Evolutionary conservation across 2,888 invertebrate genomes (phyloP).

Genomic region (Watsonalla binaria): DNA sequence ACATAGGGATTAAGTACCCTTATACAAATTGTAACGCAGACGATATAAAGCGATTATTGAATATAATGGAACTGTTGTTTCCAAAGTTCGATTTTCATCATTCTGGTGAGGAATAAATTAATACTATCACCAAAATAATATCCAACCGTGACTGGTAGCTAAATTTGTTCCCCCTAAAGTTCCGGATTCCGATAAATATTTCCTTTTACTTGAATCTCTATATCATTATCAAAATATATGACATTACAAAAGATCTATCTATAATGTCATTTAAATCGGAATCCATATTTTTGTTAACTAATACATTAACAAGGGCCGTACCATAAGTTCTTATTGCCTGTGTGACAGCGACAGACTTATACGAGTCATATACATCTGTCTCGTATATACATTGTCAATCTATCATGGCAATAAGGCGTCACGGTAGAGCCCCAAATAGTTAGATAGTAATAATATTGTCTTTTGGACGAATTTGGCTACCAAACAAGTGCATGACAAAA

Average conservation of each 20-base stretch:
- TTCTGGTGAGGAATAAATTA: too few relatives aligned
- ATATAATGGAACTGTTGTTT: too few relatives aligned
- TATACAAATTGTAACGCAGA: too few relatives aligned
- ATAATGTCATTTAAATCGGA: neutral
- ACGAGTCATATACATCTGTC: too few relatives aligned
- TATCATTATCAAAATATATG: neutral
- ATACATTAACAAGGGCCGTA: slow-evolving; percentile 10
- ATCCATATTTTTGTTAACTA: slow-evolving; percentile 12
- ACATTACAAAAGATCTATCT: too few relatives aligned
- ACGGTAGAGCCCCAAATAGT: slow-evolving; percentile 1
- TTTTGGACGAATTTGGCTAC: slow-evolving; percentile 75
- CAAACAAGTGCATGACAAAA: slow-evolving; percentile 50
- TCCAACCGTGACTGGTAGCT: slow-evolving; percentile 46
- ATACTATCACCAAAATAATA: neutral
- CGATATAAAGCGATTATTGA: too few relatives aligned
- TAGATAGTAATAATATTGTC: slow-evolving; percentile 58
- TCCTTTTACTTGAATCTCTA: neutral
- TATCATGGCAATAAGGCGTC: too few relatives aligned
- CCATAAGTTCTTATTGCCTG: too few relatives aligned
- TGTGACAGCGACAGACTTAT: too few relatives aligned
- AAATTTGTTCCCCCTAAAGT: slow-evolving; percentile 45
- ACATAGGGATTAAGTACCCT: too few relatives aligned
- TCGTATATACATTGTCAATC: too few relatives aligned
- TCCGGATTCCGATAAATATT: neutral
- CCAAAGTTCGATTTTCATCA: too few relatives aligned